These are phyloP conservation scores for Siderastrea radians DNA, from an alignment of 92 coral and sea anemone genomes.

Conservation along the genomic window DNA sequence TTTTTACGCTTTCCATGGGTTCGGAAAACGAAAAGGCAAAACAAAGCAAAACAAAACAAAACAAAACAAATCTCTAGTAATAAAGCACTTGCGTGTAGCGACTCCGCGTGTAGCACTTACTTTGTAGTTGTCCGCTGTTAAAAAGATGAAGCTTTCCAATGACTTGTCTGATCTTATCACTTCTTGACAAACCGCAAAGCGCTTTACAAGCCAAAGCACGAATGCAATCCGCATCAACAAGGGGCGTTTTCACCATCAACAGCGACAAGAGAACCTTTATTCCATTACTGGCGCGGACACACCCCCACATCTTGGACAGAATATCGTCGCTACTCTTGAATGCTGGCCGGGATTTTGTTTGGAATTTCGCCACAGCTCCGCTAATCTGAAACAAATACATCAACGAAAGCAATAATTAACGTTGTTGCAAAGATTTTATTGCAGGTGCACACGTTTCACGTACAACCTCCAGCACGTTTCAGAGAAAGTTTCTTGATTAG, in stretches of 20 bases:
- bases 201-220: conserved; percentile 98
- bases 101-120: conserved; percentile 72
- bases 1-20: no score
- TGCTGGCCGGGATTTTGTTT: conserved; percentile 49
- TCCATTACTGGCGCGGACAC: conserved; percentile 94
- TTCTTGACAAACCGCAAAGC: conserved; percentile 90
- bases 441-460: no score
- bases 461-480: no score
- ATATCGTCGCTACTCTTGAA: conserved; percentile 63
- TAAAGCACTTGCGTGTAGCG: background rate
- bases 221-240: conserved; percentile 92
- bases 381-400: conserved; percentile 21
- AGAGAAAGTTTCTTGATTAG: no score
- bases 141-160: conserved; percentile 94
- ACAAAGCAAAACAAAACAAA: background rate
- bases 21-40: background rate
- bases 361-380: conserved; percentile 56
- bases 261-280: conserved; percentile 89
- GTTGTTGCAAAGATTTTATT: no score
- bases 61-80: background rate
- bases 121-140: conserved; percentile 95
- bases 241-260: conserved; percentile 93
- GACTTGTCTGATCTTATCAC: conserved; percentile 94
- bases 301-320: conserved; percentile 84
- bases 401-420: no score